phyloP scores from a whole-genome alignment of 2,113 vertebrate species.

The Misgurnus mizolepis region DNA sequence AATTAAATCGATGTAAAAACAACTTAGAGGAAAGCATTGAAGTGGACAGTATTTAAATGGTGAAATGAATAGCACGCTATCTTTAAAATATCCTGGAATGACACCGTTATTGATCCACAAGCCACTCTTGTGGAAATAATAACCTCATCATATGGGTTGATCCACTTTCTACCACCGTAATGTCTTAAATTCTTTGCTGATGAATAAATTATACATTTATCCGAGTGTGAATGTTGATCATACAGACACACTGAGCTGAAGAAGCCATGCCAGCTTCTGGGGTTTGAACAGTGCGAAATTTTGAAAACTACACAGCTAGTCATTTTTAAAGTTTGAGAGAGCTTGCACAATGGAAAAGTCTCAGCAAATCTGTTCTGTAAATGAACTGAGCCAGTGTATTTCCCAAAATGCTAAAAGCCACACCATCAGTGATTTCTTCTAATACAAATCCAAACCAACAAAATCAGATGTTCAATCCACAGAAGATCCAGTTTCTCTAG shows the following conservation, averaged over 20 bases:
- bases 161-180: not conserved
- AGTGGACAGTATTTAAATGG: slow-evolving; percentile 4
- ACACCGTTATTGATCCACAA: not conserved
- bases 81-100: slow-evolving; percentile 9
- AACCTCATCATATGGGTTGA: slow-evolving; percentile 8
- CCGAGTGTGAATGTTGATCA: not conserved
- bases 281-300: slow-evolving; percentile 9
- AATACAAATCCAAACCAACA: not conserved
- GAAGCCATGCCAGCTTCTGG: not conserved
- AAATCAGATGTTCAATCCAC: not conserved
- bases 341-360: slow-evolving; percentile 23
- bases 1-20: slow-evolving; percentile 10
- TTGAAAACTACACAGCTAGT: slow-evolving; percentile 10
- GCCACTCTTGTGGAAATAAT: not conserved
- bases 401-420: slow-evolving; percentile 13
- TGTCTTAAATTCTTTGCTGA: not conserved
- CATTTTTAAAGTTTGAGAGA: slow-evolving; percentile 21
- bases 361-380: slow-evolving; percentile 22
- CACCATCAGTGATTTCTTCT: slow-evolving; percentile 14
- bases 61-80: slow-evolving; percentile 2
- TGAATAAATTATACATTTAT: slow-evolving; percentile 7
- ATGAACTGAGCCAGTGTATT: slow-evolving; percentile 7
- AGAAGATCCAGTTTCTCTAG: not conserved
- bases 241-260: not conserved
- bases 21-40: slow-evolving; percentile 8